Evolutionary conservation across 1,140 invertebrate species (phyloP).

Genomic region (Caerostris darwini): DNA sequence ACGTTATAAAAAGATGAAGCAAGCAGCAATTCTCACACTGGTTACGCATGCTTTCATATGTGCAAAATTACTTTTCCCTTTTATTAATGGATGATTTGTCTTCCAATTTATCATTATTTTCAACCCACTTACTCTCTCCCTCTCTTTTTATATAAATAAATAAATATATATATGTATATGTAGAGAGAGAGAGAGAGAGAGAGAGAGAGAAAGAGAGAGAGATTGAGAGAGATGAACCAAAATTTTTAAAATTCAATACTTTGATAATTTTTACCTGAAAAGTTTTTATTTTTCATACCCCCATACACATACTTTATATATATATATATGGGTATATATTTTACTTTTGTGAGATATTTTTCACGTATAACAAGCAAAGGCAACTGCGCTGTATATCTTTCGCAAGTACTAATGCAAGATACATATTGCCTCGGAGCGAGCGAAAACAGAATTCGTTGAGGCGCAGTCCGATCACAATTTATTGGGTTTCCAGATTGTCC

Average conservation of each 20-base stretch:
- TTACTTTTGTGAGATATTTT: not conserved
- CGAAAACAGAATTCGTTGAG: conserved; percentile 4
- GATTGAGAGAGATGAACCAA: not conserved
- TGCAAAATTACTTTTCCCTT: no score
- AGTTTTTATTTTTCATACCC: not conserved
- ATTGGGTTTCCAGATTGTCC: conserved; percentile 41
- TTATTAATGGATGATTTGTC: no score
- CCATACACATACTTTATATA: no score
- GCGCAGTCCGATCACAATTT: not conserved
- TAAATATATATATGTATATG: no score
- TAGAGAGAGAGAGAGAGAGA: no score
- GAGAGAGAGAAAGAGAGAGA: no score
- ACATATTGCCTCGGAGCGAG: not conserved
- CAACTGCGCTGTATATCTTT: not conserved
- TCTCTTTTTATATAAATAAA: no score
- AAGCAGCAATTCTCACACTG: no score
- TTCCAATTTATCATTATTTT: no score
- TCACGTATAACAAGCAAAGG: not conserved
- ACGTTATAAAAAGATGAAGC: no score
- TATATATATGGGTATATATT: not conserved
- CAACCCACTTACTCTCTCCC: no score
- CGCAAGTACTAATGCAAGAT: conserved; percentile 35
- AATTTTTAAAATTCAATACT: not conserved
- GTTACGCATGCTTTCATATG: no score
- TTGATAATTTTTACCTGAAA: not conserved